Conservation (phyloP, 2,888 invertebrate species). For the Orthosia gothica region DNA sequence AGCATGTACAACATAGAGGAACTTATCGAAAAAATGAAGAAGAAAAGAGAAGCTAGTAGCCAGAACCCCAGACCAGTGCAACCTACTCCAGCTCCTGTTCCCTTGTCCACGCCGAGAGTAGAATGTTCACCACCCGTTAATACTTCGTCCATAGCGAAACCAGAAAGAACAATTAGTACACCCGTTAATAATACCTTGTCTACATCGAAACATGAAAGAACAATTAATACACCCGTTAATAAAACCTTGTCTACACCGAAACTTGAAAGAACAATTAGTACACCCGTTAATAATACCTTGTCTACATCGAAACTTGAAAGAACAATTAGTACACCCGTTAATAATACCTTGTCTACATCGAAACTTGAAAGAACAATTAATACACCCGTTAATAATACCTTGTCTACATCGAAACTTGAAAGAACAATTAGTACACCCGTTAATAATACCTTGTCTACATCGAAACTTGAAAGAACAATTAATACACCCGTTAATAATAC, state of each 20-base stretch:
- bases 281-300: not conserved
- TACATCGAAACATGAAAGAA: not conserved
- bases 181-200: not conserved
- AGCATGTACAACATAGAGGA: slow-evolving; percentile 59
- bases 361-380: not conserved
- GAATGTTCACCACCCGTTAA: not conserved
- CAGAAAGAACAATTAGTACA: no score
- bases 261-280: not conserved
- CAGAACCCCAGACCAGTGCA: slow-evolving; percentile 1
- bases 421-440: not conserved
- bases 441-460: not conserved
- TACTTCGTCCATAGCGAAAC: not conserved
- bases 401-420: not conserved
- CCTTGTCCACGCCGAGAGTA: not conserved
- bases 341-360: not conserved
- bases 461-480: not conserved
- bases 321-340: not conserved
- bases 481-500: not conserved
- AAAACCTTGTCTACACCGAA: not conserved
- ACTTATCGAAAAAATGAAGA: slow-evolving; percentile 19
- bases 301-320: not conserved
- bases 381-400: not conserved
- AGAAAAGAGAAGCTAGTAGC: slow-evolving; percentile 6
- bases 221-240: not conserved
- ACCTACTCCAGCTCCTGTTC: not conserved